Evolutionary conservation across 2,113 vertebrate genomes (phyloP).

Genomic region (Fregata magnificens): DNA sequence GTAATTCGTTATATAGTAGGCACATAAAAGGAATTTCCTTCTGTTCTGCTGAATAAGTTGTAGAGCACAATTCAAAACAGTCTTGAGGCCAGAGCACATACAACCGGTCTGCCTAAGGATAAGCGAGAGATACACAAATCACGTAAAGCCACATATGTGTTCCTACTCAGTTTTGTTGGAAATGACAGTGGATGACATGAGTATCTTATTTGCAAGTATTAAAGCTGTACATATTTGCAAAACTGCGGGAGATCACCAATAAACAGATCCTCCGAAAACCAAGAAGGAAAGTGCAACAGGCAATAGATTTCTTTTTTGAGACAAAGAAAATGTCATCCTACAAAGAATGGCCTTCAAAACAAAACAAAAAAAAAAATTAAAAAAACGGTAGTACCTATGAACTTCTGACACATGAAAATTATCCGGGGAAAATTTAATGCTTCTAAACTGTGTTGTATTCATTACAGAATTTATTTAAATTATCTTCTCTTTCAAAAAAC

Average conservation of each 20-base stretch:
- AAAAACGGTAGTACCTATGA: background rate
- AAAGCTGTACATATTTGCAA: background rate
- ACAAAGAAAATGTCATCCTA: background rate
- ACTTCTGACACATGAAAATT: background rate
- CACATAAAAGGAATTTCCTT: background rate
- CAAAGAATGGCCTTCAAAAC: background rate
- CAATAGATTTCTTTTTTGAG: background rate
- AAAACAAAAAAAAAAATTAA: background rate
- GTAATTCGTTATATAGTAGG: background rate
- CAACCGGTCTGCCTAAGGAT: background rate
- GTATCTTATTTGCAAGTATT: background rate
- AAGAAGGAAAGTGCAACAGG: background rate
- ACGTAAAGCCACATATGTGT: rapidly evolving
- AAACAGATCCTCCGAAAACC: background rate
- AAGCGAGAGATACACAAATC: background rate
- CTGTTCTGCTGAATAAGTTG: background rate
- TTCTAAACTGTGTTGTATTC: background rate
- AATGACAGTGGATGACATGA: background rate
- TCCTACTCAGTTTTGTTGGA: background rate
- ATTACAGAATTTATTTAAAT: background rate
- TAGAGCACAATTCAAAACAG: background rate
- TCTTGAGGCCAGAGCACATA: background rate
- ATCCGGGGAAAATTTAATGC: background rate
- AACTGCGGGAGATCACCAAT: background rate
- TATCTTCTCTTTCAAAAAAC: background rate